phyloP scores from a whole-genome alignment of 2,888 invertebrate genomes.

The Archips xylosteana region DNA sequence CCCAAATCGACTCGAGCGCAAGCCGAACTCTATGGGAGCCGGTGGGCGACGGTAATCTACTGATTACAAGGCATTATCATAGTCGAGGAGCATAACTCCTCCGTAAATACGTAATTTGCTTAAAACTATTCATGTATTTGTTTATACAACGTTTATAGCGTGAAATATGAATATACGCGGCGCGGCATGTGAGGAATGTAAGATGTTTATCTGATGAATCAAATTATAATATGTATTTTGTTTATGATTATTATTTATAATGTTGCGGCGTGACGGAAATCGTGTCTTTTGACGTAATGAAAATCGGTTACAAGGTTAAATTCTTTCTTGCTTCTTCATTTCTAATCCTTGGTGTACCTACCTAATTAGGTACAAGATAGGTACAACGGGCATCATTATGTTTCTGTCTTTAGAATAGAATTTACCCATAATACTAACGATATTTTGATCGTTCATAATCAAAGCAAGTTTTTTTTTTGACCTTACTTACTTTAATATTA shows the following conservation, averaged over 20 bases:
- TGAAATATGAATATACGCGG: constrained; percentile 63
- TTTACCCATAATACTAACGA: no score
- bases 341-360: not conserved
- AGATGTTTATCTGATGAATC: constrained; percentile 31
- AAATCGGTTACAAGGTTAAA: not conserved
- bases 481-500: no score
- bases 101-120: constrained; percentile 76
- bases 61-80: constrained; percentile 74
- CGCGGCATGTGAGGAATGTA: constrained; percentile 46
- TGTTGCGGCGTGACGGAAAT: constrained; percentile 7
- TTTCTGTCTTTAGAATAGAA: no score
- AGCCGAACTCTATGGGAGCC: constrained; percentile 46
- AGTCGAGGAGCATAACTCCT: constrained; percentile 68
- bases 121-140: constrained; percentile 69
- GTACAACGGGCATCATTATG: not conserved
- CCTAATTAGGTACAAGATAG: no score
- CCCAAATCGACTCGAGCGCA: constrained; percentile 18
- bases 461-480: no score
- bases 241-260: constrained; percentile 16
- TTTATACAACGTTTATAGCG: constrained; percentile 71
- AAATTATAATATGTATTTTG: constrained; percentile 32
- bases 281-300: constrained; percentile 4
- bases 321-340: not conserved
- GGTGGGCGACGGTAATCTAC: constrained; percentile 76
- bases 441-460: no score